A percentile compares a stretch with the other conserved stretches of the same genome.
These are phyloP conservation scores for Gorsachius magnificus DNA, from an alignment of 2,797 vertebrate genomes.

Conservation along the genomic window DNA sequence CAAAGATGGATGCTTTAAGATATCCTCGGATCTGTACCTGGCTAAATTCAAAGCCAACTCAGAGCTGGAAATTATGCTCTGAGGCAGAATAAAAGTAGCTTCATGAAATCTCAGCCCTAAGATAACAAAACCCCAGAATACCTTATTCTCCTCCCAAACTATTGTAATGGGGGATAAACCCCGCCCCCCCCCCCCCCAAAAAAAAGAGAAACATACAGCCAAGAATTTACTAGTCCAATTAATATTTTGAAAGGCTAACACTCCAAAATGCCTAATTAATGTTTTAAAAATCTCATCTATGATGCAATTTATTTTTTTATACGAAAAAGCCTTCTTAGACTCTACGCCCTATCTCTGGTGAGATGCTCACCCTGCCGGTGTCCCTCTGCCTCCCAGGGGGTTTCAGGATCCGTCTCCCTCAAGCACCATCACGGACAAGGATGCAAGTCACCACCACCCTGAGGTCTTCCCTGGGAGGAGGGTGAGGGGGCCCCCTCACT, in stretches of 20 bases:
- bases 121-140: not conserved
- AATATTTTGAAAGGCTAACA: not conserved
- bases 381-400: not conserved
- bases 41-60: not conserved
- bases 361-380: not conserved
- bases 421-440: not conserved
- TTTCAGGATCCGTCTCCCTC: not conserved
- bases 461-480: not conserved
- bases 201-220: not conserved
- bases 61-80: not conserved
- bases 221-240: not conserved
- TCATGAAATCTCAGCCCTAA: not conserved
- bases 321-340: not conserved
- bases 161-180: rapidly evolving
- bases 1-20: not conserved
- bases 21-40: not conserved
- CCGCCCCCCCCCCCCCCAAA: no score
- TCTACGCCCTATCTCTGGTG: not conserved
- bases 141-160: not conserved
- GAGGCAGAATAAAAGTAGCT: not conserved
- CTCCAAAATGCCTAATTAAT: not conserved
- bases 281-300: not conserved
- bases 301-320: not conserved
- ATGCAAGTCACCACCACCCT: not conserved
- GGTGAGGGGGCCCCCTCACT: not conserved